These are phyloP conservation scores for Silurus aristotelis DNA, from an alignment of 2,797 vertebrate species.

Conservation along the genomic window DNA sequence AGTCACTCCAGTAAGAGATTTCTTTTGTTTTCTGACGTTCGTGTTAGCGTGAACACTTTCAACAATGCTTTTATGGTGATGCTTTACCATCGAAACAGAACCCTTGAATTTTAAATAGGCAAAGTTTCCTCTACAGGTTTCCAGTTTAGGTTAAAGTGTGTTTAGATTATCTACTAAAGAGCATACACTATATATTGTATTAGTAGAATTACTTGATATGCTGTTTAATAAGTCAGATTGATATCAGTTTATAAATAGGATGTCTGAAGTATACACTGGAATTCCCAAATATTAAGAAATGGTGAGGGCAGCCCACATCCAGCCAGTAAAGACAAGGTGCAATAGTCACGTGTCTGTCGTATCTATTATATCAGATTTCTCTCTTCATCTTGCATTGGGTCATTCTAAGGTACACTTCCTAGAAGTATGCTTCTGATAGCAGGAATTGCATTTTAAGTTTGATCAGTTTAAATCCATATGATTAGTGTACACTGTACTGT, in stretches of 20 bases:
- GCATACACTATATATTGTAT: neutral
- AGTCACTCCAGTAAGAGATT: neutral
- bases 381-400: neutral
- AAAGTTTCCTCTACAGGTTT: neutral
- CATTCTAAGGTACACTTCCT: neutral
- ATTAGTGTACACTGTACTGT: neutral
- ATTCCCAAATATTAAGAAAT: neutral
- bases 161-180: neutral
- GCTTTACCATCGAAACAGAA: neutral
- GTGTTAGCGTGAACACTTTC: neutral
- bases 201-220: neutral
- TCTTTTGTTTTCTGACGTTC: neutral
- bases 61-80: neutral
- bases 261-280: neutral
- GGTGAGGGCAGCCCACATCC: neutral
- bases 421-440: neutral
- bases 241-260: neutral
- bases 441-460: neutral
- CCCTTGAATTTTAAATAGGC: neutral
- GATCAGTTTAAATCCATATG: neutral
- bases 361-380: neutral
- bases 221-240: neutral
- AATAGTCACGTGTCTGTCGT: neutral
- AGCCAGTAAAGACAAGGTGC: neutral
- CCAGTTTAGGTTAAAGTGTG: neutral